Base-by-base conservation (phyloP, 2,888 invertebrate genomes). In the Harpalus rubripes region DNA sequence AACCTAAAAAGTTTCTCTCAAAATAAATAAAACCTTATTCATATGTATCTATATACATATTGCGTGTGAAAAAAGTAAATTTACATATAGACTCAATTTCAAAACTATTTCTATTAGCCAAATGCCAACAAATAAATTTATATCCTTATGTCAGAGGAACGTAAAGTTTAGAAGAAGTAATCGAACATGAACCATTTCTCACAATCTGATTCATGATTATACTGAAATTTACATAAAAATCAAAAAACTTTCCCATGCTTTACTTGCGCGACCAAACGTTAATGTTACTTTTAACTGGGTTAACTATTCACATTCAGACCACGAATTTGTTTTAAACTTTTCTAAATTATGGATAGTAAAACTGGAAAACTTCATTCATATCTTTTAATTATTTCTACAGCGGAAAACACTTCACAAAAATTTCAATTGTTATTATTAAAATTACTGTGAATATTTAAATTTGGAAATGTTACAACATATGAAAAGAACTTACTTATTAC, bases 181-280 rank as follows among this genome's bases (percentile, higher is more conserved):
- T 74, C 18, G 44, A 74, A 74, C 72, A 74, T 68, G 15, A 68
- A 26, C 7, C 15, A 39, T 74, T 63, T 74, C 72, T 74, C 41
- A 68, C 68, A 39, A 41, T 39, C 63, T 18, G 22, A 63, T 68
- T 68, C 72, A 74, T 74, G 72, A 74, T 74, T 74, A 74, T 74
- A 44, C 72, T 16, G 41, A 74, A 16, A 74, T 74, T 74, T 74
- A 74, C 72, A 74, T 74, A 74, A 74, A 74, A 74, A 74, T 74
- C 72, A 74, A 74, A 74, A 74, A 74, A 74, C 72, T 74, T 74
- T 68, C 12, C 39, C 12, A 26, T 10, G 16, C 32, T 52, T 12
- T 52, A 52, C 10, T 52, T 52, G 44, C 44, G 44, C 44, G 44
- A 52, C 10, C 44, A 39, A 65, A 12, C 41, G 72, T 74, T 74